Percentiles rank a stretch among this genome's conserved stretches.
These are phyloP conservation scores for Octopus sinensis DNA, from an alignment of 1,140 invertebrate species.

Conservation along the genomic window DNA sequence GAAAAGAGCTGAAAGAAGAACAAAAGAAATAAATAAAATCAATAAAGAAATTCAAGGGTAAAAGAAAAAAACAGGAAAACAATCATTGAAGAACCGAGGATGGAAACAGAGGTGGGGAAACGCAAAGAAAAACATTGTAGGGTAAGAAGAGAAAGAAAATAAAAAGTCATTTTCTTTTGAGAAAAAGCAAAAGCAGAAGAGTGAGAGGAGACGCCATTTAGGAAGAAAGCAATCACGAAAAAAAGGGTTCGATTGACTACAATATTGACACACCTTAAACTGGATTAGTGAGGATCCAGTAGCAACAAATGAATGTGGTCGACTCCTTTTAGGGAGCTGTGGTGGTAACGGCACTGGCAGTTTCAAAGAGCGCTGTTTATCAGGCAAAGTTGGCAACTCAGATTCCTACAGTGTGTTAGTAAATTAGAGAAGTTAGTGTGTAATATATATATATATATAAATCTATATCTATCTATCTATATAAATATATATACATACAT, in stretches of 20 bases:
- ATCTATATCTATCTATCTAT: too few relatives aligned
- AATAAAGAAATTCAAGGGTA: too few relatives aligned
- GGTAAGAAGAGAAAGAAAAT: background rate
- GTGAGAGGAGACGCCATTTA: background rate
- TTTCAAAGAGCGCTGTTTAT: conserved; percentile 10
- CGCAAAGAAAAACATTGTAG: background rate
- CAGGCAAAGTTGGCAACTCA: conserved; percentile 1
- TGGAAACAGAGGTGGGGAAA: background rate
- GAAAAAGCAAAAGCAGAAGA: background rate
- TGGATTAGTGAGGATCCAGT: background rate
- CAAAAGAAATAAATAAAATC: background rate
- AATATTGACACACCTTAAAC: conserved; percentile 7
- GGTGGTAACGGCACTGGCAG: background rate
- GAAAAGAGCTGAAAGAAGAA: background rate
- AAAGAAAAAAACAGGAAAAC: background rate
- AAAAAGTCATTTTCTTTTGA: background rate
- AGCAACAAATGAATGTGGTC: conserved; percentile 4
- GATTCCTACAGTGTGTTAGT: background rate
- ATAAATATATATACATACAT: too few relatives aligned
- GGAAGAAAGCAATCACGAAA: background rate
- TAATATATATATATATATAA: too few relatives aligned
- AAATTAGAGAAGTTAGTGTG: background rate
- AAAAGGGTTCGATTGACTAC: background rate
- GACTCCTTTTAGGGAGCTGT: background rate
- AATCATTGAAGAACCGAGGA: background rate